phyloP scores from a whole-genome alignment of 2,797 vertebrate genomes.

The Neosilurus mollespiculum region DNA sequence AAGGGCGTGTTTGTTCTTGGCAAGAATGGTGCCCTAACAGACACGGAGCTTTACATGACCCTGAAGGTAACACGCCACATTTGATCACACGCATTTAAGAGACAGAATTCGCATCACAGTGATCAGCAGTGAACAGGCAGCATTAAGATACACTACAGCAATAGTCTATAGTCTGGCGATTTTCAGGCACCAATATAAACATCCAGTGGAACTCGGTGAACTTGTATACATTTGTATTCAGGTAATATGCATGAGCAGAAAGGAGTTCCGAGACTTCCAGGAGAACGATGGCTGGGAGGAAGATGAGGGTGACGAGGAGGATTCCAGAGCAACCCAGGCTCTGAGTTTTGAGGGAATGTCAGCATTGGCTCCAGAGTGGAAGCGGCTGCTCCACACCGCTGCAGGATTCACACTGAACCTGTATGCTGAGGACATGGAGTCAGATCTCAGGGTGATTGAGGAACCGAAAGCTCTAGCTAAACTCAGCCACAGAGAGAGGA shows the following conservation, averaged over 20 bases:
- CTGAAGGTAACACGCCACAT: slow-evolving; percentile 61
- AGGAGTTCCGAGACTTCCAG: slow-evolving; percentile 82
- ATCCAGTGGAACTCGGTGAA: background rate
- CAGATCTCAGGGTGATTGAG: slow-evolving; percentile 71
- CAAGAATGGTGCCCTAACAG: slow-evolving; percentile 81
- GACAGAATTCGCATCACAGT: background rate
- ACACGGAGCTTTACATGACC: slow-evolving; percentile 79
- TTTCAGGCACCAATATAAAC: no score
- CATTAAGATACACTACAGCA: background rate
- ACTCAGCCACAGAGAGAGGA: slow-evolving; percentile 76
- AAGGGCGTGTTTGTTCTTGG: slow-evolving; percentile 85
- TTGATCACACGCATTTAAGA: background rate
- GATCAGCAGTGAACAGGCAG: background rate
- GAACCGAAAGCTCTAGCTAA: slow-evolving; percentile 61
- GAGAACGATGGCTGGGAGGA: slow-evolving; percentile 84
- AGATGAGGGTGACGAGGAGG: slow-evolving; percentile 69
- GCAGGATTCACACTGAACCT: slow-evolving; percentile 72
- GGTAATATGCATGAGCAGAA: slow-evolving; percentile 85
- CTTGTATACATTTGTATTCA: slow-evolving; percentile 52
- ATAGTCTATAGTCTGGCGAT: background rate
- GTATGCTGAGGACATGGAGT: slow-evolving; percentile 70
- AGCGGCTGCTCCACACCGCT: slow-evolving; percentile 73
- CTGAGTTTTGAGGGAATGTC: slow-evolving; percentile 76
- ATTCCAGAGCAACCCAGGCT: slow-evolving; percentile 62
- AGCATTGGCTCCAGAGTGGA: slow-evolving; percentile 74